Percentiles rank a stretch among this genome's conserved stretches.
phyloP scores from a whole-genome alignment of 2,797 vertebrate genomes.

The Gobio occitaniae region DNA sequence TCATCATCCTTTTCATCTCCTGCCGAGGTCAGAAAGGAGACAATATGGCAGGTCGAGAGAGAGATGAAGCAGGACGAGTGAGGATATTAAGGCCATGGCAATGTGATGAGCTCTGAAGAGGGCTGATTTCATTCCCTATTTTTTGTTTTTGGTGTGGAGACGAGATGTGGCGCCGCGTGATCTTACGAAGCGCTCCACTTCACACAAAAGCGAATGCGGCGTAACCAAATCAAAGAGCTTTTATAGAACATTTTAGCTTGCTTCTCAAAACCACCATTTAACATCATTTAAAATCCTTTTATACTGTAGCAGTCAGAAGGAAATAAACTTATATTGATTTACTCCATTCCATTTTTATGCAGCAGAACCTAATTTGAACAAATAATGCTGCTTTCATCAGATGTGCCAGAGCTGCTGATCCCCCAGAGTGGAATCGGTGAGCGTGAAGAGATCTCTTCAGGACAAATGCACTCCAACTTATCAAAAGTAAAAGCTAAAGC shows the following conservation, averaged over 20 bases:
- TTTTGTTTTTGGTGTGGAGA: background rate
- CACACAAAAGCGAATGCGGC: background rate
- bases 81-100: conserved; percentile 6
- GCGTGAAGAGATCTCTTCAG: conserved; percentile 35
- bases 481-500: conserved; percentile 39
- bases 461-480: conserved; percentile 43
- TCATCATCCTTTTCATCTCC: conserved; percentile 42
- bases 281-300: conserved; percentile 17
- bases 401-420: conserved; percentile 24
- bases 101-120: conserved; percentile 23
- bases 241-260: conserved; percentile 28
- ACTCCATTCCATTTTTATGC: conserved; percentile 12
- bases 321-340: conserved; percentile 27
- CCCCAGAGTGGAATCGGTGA: conserved; percentile 24
- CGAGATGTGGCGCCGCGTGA: background rate
- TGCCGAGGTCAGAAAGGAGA: conserved; percentile 41
- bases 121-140: conserved; percentile 21
- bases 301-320: background rate
- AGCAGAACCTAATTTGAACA: conserved; percentile 26
- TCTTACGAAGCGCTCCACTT: background rate
- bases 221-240: conserved; percentile 37
- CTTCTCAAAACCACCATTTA: conserved; percentile 21
- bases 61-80: conserved; percentile 22
- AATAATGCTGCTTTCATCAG: conserved; percentile 23
- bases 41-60: conserved; percentile 5